Percentiles rank a stretch among this genome's conserved stretches.
phyloP scores from a whole-genome alignment of 2,113 vertebrate genomes.

The Prochilodus magdalenae region DNA sequence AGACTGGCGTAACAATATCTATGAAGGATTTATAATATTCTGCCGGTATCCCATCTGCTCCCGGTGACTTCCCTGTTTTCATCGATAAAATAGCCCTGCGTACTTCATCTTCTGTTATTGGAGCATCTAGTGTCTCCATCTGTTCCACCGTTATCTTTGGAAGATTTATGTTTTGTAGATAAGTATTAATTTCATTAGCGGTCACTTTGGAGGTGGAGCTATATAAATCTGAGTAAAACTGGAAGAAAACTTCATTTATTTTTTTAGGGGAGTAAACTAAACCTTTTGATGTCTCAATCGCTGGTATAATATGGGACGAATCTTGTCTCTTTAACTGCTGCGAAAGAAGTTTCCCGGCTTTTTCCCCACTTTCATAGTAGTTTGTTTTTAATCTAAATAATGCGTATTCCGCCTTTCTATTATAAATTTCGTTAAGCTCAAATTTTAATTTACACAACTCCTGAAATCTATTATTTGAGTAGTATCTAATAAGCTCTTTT shows the following conservation, averaged over 20 bases:
- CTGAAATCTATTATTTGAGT: too few species aligned
- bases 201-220: not conserved
- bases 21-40: too few species aligned
- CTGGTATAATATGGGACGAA: not conserved
- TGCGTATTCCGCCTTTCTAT: not conserved
- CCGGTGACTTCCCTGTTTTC: not conserved
- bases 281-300: not conserved
- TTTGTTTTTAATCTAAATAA: constrained; percentile 1
- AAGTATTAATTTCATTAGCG: too few species aligned
- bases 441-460: not conserved
- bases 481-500: too few species aligned
- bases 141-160: too few species aligned
- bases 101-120: not conserved
- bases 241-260: not conserved
- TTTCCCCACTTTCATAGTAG: not conserved
- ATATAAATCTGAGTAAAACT: not conserved
- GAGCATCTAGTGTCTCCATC: not conserved
- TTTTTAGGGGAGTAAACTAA: not conserved
- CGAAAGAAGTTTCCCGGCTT: not conserved
- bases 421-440: not conserved
- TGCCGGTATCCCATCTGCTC: too few species aligned
- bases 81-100: not conserved
- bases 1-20: too few species aligned
- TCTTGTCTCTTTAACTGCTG: not conserved
- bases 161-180: too few species aligned